phyloP scores from a whole-genome alignment of 2,113 vertebrate genomes.

The Trichomycterus rosablanca region DNA sequence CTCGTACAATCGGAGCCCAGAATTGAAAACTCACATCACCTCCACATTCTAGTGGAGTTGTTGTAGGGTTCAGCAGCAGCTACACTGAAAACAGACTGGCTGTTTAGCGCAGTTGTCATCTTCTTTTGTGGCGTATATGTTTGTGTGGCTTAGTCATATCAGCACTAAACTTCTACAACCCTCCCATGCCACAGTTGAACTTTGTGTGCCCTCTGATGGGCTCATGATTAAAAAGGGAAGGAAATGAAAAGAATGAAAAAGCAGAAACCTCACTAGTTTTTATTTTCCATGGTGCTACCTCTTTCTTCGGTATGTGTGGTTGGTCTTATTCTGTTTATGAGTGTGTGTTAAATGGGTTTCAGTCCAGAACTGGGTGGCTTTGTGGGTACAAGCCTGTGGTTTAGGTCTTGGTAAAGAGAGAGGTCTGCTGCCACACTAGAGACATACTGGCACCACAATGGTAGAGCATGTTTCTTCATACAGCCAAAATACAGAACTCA shows the following conservation, averaged over 20 bases:
- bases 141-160: constrained; percentile 59
- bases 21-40: constrained; percentile 15
- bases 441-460: constrained; percentile 71
- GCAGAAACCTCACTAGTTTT: constrained; percentile 70
- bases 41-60: constrained; percentile 1
- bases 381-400: constrained; percentile 73
- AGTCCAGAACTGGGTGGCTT: constrained; percentile 62
- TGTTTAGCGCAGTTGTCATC: constrained; percentile 47
- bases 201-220: constrained; percentile 67
- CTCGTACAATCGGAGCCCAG: constrained; percentile 9
- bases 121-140: constrained; percentile 41
- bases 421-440: constrained; percentile 69
- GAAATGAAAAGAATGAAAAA: constrained; percentile 56
- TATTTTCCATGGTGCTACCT: constrained; percentile 70
- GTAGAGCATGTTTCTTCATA: constrained; percentile 61
- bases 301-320: constrained; percentile 67
- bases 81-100: constrained; percentile 28
- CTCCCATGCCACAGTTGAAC: constrained; percentile 62
- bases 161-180: constrained; percentile 51
- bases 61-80: constrained; percentile 25
- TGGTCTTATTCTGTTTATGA: constrained; percentile 36
- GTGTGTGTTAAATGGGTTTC: constrained; percentile 57
- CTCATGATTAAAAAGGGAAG: constrained; percentile 65
- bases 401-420: constrained; percentile 56
- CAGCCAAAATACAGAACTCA: constrained; percentile 63